Conservation (phyloP, 2,113 vertebrate species). For the Steatornis caripensis region DNA sequence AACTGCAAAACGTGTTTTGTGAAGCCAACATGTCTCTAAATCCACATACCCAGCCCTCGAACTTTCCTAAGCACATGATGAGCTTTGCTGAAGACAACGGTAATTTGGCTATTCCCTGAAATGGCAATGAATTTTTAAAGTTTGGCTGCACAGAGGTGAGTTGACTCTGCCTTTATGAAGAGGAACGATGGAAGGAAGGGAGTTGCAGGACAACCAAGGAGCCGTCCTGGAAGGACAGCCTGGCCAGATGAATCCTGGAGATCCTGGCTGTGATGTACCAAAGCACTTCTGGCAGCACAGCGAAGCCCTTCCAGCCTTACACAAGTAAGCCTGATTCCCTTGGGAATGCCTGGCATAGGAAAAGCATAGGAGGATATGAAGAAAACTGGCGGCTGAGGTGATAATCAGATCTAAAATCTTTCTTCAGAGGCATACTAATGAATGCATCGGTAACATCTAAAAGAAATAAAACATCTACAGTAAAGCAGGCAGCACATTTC, state of each 20-base stretch:
- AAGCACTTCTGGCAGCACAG: background rate
- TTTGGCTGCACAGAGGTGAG: background rate
- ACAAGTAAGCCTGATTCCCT: background rate
- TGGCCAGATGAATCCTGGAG: background rate
- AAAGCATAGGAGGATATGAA: background rate
- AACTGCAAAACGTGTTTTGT: background rate
- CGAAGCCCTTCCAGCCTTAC: background rate
- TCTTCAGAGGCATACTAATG: background rate
- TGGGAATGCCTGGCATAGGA: background rate
- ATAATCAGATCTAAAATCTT: background rate
- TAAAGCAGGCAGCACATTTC: background rate
- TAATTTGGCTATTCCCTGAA: background rate
- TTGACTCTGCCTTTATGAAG: background rate
- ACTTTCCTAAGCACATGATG: background rate
- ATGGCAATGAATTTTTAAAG: background rate
- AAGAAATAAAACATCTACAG: background rate
- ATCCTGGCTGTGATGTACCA: background rate
- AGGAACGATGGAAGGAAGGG: background rate
- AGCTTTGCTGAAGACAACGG: background rate
- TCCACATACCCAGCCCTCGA: background rate
- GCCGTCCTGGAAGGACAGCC: rapidly evolving
- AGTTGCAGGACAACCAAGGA: background rate
- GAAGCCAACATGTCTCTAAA: background rate
- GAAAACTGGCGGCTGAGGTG: background rate
- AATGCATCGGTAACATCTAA: background rate